Conservation (phyloP, 2,888 invertebrate genomes). For the Lithophane semibrunnea region DNA sequence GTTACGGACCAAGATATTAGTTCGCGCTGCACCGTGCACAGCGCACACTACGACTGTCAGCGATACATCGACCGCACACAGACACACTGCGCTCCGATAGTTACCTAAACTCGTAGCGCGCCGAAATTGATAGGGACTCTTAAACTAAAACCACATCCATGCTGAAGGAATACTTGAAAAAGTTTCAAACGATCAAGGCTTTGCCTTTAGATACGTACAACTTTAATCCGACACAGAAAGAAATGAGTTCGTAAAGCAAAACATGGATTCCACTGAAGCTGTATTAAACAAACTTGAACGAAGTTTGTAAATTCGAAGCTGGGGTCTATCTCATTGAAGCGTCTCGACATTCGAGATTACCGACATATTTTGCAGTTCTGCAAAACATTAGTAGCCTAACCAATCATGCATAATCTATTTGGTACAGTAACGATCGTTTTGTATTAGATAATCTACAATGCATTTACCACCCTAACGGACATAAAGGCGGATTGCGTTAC, state of each 20-base stretch:
- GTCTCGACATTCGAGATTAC: slow-evolving; percentile 20
- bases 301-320: slow-evolving; percentile 18
- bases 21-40: no score
- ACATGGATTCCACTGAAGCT: slow-evolving; percentile 24
- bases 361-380: slow-evolving; percentile 18
- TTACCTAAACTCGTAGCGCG: no score
- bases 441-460: slow-evolving; percentile 25
- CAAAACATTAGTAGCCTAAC: slow-evolving; percentile 2
- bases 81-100: no score
- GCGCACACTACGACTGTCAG: no score
- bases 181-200: slow-evolving; percentile 35
- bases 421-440: slow-evolving; percentile 9
- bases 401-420: slow-evolving; percentile 20
- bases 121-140: no score
- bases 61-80: no score
- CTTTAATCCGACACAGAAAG: slow-evolving; percentile 23
- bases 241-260: slow-evolving; percentile 40
- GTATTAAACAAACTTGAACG: slow-evolving; percentile 35
- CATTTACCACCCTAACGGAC: slow-evolving; percentile 12
- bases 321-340: slow-evolving; percentile 3
- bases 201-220: slow-evolving; percentile 25
- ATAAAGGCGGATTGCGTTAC: slow-evolving; percentile 7
- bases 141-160: slow-evolving; percentile 3
- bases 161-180: slow-evolving; percentile 32
- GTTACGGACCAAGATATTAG: no score